These are phyloP conservation scores for Petrophora chlorosata DNA, from an alignment of 2,888 invertebrate genomes.

Conservation along the genomic window DNA sequence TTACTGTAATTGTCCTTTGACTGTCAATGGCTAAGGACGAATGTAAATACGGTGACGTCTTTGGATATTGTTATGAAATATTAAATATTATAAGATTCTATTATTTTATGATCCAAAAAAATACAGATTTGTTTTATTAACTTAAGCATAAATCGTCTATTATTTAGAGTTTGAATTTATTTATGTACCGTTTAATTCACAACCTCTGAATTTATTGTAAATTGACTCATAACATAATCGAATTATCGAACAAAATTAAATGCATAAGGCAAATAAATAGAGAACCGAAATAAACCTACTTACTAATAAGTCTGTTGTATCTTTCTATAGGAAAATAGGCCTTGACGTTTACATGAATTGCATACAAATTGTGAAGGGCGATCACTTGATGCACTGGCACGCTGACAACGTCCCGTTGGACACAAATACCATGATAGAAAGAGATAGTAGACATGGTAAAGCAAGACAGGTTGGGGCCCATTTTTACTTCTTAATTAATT, in stretches of 20 bases:
- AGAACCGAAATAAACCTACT: constrained; percentile 8
- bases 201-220: too few species aligned
- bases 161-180: too few species aligned
- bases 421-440: constrained; percentile 43
- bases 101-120: too few species aligned
- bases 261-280: too few species aligned
- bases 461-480: constrained; percentile 5
- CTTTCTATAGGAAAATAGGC: constrained; percentile 17
- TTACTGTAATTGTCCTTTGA: constrained; percentile 12
- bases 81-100: too few species aligned
- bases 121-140: too few species aligned
- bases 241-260: too few species aligned
- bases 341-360: constrained; percentile 42
- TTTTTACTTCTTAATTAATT: constrained; percentile 5
- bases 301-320: constrained; percentile 1
- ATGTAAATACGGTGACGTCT: constrained; percentile 8
- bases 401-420: constrained; percentile 47
- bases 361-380: constrained; percentile 41
- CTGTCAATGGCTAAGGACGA: constrained; percentile 17
- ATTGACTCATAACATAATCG: too few species aligned
- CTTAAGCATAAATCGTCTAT: too few species aligned
- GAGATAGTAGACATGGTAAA: constrained; percentile 29
- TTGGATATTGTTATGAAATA: background rate
- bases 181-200: too few species aligned
- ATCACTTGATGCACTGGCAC: constrained; percentile 37